Percentiles rank a stretch among this genome's conserved stretches.
Evolutionary conservation across 2,797 vertebrate species (phyloP).

Genomic region (Poeciliopsis paucimaculata): DNA sequence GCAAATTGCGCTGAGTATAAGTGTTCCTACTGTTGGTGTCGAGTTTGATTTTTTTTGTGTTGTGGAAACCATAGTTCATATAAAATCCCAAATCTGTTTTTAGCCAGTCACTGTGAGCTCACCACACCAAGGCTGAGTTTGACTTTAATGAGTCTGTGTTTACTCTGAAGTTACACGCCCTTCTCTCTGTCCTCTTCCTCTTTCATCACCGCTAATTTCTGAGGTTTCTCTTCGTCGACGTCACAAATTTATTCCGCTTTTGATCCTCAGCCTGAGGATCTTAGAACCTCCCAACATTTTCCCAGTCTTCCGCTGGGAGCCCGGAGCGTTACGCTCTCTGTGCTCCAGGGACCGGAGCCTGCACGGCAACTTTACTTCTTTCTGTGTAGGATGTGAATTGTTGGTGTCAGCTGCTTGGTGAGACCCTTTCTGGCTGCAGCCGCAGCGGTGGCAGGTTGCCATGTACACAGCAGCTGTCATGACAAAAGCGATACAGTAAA

Average conservation of each 20-base stretch:
- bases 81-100: background rate
- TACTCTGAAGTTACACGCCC: background rate
- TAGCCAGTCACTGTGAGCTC: background rate
- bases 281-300: background rate
- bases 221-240: background rate
- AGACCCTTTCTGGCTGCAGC: background rate
- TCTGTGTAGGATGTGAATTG: background rate
- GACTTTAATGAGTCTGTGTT: background rate
- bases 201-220: background rate
- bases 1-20: background rate
- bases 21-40: background rate
- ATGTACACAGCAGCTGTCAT: background rate
- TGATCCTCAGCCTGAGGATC: background rate
- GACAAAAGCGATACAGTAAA: background rate
- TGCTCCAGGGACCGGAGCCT: background rate
- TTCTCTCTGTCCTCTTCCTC: background rate
- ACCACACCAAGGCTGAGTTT: background rate
- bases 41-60: background rate
- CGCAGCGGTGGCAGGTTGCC: background rate
- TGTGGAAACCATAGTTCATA: background rate
- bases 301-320: background rate
- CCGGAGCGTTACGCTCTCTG: background rate
- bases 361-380: background rate
- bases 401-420: background rate
- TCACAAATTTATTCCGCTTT: background rate